Conservation (phyloP, 2,797 vertebrate genomes). For the Falco biarmicus region DNA sequence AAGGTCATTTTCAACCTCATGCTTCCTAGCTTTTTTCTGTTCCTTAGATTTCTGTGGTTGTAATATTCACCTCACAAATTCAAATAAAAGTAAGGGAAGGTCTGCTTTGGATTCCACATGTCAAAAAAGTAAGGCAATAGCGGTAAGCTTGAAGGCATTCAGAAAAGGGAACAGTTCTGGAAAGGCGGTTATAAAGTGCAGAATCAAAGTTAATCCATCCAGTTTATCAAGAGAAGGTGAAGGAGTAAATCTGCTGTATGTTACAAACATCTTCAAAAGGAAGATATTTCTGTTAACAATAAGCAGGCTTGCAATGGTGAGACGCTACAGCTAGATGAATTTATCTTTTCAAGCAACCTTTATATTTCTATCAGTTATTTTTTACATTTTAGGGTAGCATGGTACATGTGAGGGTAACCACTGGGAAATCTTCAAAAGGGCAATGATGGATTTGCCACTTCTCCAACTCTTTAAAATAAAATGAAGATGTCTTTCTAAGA, state of each 20-base stretch:
- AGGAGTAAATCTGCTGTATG: not conserved
- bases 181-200: not conserved
- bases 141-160: not conserved
- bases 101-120: not conserved
- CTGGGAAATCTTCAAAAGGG: not conserved
- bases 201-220: not conserved
- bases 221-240: conserved; percentile 6
- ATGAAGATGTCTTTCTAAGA: not conserved
- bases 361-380: not conserved
- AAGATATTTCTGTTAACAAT: conserved; percentile 19
- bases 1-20: not conserved
- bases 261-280: not conserved
- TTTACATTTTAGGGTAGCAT: not conserved
- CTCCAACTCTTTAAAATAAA: not conserved
- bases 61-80: not conserved
- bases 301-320: not conserved
- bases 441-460: not conserved
- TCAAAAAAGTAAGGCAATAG: not conserved
- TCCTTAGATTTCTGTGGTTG: not conserved
- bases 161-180: not conserved
- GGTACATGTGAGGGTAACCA: not conserved
- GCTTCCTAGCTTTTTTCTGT: not conserved
- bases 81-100: not conserved
- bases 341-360: conserved; percentile 10
- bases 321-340: not conserved